These are phyloP conservation scores for Macroramphosus scolopax DNA, from an alignment of 2,797 vertebrate species.

Conservation along the genomic window DNA sequence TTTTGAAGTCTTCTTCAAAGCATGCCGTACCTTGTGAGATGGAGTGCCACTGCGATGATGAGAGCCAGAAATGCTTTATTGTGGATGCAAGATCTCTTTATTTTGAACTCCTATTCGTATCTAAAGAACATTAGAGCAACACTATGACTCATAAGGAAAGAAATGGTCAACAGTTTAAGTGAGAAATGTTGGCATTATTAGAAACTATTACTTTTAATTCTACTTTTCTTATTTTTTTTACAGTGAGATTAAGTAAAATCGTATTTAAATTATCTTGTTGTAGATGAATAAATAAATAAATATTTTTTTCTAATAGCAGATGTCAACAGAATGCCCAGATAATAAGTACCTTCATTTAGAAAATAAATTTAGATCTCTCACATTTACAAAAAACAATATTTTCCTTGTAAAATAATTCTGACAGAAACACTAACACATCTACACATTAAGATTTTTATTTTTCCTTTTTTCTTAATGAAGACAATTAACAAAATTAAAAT, in stretches of 20 bases:
- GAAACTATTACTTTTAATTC: background rate
- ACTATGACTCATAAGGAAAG: no score
- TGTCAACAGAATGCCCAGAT: no score
- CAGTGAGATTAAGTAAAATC: no score
- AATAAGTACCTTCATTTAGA: no score
- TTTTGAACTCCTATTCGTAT: conserved; percentile 34
- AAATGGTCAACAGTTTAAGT: background rate
- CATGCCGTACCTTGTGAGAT: conserved; percentile 44
- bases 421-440: background rate
- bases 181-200: conserved; percentile 6
- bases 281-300: no score
- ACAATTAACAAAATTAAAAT: no score
- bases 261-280: no score
- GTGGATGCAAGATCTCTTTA: conserved; percentile 38
- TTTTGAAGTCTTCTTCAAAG: conserved; percentile 74
- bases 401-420: background rate
- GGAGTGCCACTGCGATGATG: conserved; percentile 50
- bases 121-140: conserved; percentile 6
- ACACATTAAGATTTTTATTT: background rate
- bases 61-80: conserved; percentile 53
- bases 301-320: no score
- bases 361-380: background rate
- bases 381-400: background rate
- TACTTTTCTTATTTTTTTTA: background rate
- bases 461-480: no score